These are phyloP conservation scores for Cephus sareptanus DNA, from an alignment of 2,888 invertebrate genomes.

Conservation along the genomic window DNA sequence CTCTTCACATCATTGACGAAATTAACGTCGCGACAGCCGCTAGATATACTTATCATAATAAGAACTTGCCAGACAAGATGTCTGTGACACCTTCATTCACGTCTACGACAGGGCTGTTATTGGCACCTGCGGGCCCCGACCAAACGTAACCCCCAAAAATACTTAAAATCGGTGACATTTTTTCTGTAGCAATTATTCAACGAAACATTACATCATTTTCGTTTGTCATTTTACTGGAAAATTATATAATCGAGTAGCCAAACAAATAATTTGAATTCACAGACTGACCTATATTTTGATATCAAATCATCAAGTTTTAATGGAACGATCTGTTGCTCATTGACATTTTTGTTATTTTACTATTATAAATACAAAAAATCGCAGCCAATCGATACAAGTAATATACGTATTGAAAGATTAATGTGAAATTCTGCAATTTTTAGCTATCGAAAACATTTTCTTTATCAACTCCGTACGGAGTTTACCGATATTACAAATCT, in stretches of 20 bases:
- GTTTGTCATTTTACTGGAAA: neutral
- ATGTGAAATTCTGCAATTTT: neutral
- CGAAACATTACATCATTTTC: neutral
- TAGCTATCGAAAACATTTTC: neutral
- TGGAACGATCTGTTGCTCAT: neutral
- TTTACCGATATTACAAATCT: no score
- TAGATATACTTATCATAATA: neutral
- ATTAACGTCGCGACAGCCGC: constrained; percentile 8
- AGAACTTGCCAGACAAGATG: constrained; percentile 16
- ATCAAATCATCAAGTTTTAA: neutral
- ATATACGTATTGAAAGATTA: no score
- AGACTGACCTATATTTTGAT: neutral
- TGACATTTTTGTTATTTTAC: neutral
- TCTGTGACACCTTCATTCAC: constrained; percentile 22
- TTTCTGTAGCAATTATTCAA: neutral
- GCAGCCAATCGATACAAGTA: neutral
- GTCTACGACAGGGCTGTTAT: neutral
- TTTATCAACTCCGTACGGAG: neutral
- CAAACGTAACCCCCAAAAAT: neutral
- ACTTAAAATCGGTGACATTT: neutral
- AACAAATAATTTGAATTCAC: neutral
- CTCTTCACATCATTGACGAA: constrained; percentile 17
- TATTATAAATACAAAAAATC: neutral
- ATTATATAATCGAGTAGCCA: neutral
- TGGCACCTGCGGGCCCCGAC: neutral